Conservation (phyloP, 2,888 invertebrate genomes). For the Beris morrisii region DNA sequence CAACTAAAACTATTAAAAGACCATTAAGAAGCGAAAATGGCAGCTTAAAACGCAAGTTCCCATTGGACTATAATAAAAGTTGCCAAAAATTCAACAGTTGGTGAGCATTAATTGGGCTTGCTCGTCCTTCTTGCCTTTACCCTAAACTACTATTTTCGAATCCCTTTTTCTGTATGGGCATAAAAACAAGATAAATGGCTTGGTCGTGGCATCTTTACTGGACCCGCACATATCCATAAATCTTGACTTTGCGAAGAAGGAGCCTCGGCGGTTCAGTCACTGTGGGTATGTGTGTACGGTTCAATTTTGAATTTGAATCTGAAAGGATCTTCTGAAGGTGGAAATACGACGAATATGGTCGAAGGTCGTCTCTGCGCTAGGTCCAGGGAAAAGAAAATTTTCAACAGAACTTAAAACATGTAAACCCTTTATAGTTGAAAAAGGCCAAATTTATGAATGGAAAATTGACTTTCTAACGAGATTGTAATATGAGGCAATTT, state of each 20-base stretch:
- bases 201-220: slow-evolving; percentile 30
- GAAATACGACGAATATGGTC: too few species aligned
- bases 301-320: slow-evolving; percentile 9
- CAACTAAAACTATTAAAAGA: slow-evolving; percentile 37
- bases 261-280: neutral
- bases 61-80: slow-evolving; percentile 14
- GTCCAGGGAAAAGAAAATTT: too few species aligned
- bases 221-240: slow-evolving; percentile 34
- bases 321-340: slow-evolving; percentile 12
- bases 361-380: too few species aligned
- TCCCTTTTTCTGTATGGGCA: slow-evolving; percentile 4
- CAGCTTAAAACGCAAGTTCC: slow-evolving; percentile 33
- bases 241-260: slow-evolving; percentile 27
- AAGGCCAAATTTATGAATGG: slow-evolving; percentile 13
- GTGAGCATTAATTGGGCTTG: slow-evolving; percentile 37
- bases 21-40: slow-evolving; percentile 36
- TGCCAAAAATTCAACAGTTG: slow-evolving; percentile 39
- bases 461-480: slow-evolving; percentile 20
- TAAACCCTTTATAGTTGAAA: neutral
- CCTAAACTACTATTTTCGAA: neutral
- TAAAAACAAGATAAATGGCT: slow-evolving; percentile 35
- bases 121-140: neutral
- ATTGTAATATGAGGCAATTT: slow-evolving; percentile 15
- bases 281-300: slow-evolving; percentile 1
- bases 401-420: too few species aligned